Evolutionary conservation across 2,888 invertebrate genomes (phyloP), one percentile per base, ranked within the genome.

Genomic region (Amiota communis): DNA sequence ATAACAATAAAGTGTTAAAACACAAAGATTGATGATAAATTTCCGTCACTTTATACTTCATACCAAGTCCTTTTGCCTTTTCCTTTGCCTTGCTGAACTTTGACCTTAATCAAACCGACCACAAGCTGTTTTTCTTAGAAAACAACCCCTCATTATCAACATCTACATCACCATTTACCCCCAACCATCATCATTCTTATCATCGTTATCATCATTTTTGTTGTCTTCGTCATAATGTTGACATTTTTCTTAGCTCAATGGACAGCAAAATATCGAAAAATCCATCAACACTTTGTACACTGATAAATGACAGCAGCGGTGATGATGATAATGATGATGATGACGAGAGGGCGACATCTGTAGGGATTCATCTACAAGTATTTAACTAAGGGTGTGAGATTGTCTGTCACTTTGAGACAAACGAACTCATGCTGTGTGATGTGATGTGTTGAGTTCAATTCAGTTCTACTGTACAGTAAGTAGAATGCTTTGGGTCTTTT

Each of bases 21-120:
- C 79, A 79, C 75, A 83, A 85, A 87, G 86, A 87, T 87, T 87
- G 86, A 87, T 87, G 86, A 85, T 86, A 81, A 80, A 67, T 68
- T 68, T 53, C 20, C 53, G 53, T 20, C 65, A 65, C 59, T 59
- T 57, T 17, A 15, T 20, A 57, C 57, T 17, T 57, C 4, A 57
- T 20, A 57, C 57, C 15, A 8, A 13, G 9, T 15, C 3, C 57
- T 57, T 20, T 17, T 36, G 36, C 36, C 36, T 36, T 36, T 36
- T 36, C 6, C 36, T 36, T 36, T 36, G 36, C 59, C 17, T 20
- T 15, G 20, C 20, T 59, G 59, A 59, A 59, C 59, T 20, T 20
- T 59, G 59, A 59, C 59, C 59, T 20, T 59, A 53, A 20, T 15
- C 20, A 15, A 59, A 59, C n/a, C 23, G 67, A 68, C 23, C 67